These are phyloP conservation scores for Spisula subtruncata DNA, from an alignment of 2,888 invertebrate species.

Conservation along the genomic window DNA sequence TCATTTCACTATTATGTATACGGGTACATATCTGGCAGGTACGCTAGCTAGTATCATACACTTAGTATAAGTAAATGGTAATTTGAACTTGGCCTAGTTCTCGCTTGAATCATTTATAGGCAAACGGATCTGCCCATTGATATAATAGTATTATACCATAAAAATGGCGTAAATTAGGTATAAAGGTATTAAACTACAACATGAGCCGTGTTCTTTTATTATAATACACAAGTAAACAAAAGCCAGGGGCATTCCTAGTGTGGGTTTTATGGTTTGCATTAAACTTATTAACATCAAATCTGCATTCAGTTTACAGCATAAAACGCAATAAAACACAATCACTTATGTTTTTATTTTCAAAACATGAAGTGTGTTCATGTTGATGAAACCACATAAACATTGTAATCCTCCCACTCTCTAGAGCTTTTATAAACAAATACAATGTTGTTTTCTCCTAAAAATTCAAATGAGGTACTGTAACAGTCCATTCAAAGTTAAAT, in stretches of 20 bases:
- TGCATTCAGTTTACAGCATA: not conserved
- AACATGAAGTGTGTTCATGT: not conserved
- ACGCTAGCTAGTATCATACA: too few species aligned
- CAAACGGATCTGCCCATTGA: slow-evolving; percentile 6
- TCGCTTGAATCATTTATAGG: slow-evolving; percentile 1
- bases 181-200: not conserved
- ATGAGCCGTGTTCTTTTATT: not conserved
- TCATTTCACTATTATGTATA: not conserved
- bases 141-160: not conserved
- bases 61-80: too few species aligned
- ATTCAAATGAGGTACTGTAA: not conserved
- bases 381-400: too few species aligned
- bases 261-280: not conserved
- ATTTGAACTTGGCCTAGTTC: slow-evolving; percentile 13
- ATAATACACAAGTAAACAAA: not conserved
- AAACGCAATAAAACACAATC: too few species aligned
- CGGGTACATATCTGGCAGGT: not conserved
- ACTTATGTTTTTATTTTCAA: not conserved
- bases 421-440: too few species aligned
- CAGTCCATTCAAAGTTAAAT: too few species aligned
- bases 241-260: not conserved
- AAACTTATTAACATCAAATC: not conserved
- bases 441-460: too few species aligned
- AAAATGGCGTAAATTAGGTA: not conserved
- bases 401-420: too few species aligned